Conservation (phyloP, 2,113 vertebrate genomes). For the Misgurnus mizolepis region DNA sequence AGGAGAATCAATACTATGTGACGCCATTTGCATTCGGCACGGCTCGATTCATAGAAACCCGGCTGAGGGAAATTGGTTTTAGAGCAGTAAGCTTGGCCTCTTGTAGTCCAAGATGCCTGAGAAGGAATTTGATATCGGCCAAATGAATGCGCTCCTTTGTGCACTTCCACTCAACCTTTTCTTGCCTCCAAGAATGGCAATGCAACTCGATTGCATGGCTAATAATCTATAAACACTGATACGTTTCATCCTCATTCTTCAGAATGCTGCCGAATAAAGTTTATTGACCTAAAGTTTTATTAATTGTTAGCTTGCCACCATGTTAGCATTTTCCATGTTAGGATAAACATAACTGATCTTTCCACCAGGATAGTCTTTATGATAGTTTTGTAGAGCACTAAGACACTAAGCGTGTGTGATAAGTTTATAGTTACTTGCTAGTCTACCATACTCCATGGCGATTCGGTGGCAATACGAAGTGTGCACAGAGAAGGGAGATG, state of each 20-base stretch:
- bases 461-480: not conserved
- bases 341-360: too few relatives aligned
- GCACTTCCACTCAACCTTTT: conserved; percentile 25
- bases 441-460: not conserved
- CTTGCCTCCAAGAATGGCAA: not conserved
- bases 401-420: not conserved
- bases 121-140: conserved; percentile 32
- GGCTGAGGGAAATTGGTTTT: conserved; percentile 30
- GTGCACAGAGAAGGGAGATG: not conserved
- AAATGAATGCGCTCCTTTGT: conserved; percentile 31
- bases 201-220: not conserved
- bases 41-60: conserved; percentile 27
- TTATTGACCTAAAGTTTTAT: not conserved
- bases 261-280: not conserved
- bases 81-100: not conserved
- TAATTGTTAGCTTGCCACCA: not conserved
- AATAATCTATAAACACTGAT: conserved; percentile 25
- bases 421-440: not conserved
- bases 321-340: too few relatives aligned
- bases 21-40: conserved; percentile 45
- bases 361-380: not conserved
- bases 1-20: conserved; percentile 50
- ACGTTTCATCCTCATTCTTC: not conserved
- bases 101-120: not conserved
- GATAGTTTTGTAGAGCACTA: not conserved